Evolutionary conservation across 2,113 vertebrate genomes (phyloP), one percentile per base, ranked within the genome.

Genomic region (Promerops cafer): DNA sequence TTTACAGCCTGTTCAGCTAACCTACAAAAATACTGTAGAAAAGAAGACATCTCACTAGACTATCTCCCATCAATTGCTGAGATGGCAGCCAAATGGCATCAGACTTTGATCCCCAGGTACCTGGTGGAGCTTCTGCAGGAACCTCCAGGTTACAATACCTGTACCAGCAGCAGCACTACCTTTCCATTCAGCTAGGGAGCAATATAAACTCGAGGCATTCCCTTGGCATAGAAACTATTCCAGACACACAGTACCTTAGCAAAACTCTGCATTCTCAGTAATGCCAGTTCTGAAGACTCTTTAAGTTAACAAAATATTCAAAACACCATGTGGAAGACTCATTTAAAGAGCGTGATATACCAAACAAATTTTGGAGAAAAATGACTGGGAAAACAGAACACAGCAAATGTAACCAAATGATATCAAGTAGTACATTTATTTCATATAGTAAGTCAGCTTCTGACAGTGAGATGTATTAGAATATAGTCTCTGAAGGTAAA

Each of bases 31-130:
- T 83, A 97, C 94, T 92, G 98, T 68, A 98, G 97, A 96, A 99
- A 95, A 66, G 98, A 95, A 75, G 98, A 98, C 72, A 98, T 98
- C 59, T 98, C 98, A 30, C 98, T 98, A 16, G 97, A 90, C 49
- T 98, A 98, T 64, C 97, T 98, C 50, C 97, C 98, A 99, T 98
- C 95, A 99, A 59, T 47, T 98, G 98, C 66, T 98, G 98, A 47
- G 98, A 96, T 78, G 96, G 98, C 21, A 98, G 96, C 70, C 98
- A 98, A 86, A 98, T 97, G 9, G 98, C 98, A 93, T 98, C 98
- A 6, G 98, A 98, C 86, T 98, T 98, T 56, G 97, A 95, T 54
- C 97, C 92, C 54, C 87, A 68, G 54, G 88, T 63, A 52, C 54
- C 82, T 78, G 89, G 78, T 79, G 89, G 60, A 92, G 88, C 94